These are phyloP conservation scores for Torymus texanus DNA, from an alignment of 2,888 invertebrate species.

Conservation along the genomic window DNA sequence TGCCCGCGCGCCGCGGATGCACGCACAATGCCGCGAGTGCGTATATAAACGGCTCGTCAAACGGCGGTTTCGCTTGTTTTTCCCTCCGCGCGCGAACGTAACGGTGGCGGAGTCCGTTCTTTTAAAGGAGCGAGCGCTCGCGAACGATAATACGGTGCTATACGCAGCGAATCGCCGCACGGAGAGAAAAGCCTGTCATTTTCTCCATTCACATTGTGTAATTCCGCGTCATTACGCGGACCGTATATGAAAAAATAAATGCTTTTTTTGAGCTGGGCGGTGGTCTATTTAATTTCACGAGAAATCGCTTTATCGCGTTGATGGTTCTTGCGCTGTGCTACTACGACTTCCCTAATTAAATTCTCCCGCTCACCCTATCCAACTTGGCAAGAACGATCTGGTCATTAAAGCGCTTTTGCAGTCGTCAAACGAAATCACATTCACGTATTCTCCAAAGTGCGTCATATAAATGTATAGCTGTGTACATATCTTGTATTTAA, in stretches of 20 bases:
- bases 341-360: constrained; percentile 25
- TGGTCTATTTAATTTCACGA: constrained; percentile 15
- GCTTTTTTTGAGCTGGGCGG: constrained; percentile 2
- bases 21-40: neutral
- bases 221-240: constrained; percentile 36
- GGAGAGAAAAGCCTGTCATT: constrained; percentile 38
- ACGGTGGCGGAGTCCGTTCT: constrained; percentile 2
- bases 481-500: too few species aligned
- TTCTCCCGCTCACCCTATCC: neutral
- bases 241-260: constrained; percentile 12
- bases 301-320: neutral
- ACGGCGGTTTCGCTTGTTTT: constrained; percentile 14
- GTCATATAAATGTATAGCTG: neutral
- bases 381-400: constrained; percentile 15
- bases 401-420: constrained; percentile 18
- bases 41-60: neutral
- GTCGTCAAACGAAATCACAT: too few species aligned
- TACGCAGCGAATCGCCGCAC: neutral
- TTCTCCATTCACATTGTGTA: constrained; percentile 45
- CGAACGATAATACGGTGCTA: constrained; percentile 33
- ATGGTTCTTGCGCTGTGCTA: neutral
- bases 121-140: constrained; percentile 19
- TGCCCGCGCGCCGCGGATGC: too few species aligned
- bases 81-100: neutral
- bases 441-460: neutral